These are phyloP conservation scores for Sitobion miscanthi DNA, from an alignment of 1,140 invertebrate genomes.

Conservation along the genomic window DNA sequence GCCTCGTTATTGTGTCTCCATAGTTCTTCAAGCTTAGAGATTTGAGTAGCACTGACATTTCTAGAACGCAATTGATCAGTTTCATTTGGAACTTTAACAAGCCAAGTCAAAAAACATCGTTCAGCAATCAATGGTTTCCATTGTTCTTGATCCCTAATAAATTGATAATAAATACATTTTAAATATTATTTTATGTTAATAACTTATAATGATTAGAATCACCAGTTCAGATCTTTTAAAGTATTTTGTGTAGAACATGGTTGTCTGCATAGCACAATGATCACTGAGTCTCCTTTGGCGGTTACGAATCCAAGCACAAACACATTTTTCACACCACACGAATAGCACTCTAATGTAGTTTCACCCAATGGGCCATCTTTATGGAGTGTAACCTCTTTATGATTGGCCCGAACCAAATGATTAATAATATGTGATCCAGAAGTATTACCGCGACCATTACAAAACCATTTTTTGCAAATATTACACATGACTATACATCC, in stretches of 20 bases:
- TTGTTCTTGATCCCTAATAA: constrained; percentile 87
- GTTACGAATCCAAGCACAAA: constrained; percentile 99
- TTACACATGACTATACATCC: constrained; percentile 98
- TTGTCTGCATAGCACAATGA: constrained; percentile 96
- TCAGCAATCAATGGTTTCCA: constrained; percentile 98
- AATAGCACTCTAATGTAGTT: constrained; percentile 97
- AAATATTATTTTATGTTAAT: neutral
- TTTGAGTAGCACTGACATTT: constrained; percentile 95
- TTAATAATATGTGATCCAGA: constrained; percentile 99
- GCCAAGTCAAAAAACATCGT: constrained; percentile 93
- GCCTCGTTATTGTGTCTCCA: constrained; percentile 99
- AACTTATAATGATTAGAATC: constrained; percentile 59
- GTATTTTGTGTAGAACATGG: constrained; percentile 97
- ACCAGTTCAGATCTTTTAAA: constrained; percentile 98
- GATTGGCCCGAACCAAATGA: constrained; percentile 96
- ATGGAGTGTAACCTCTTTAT: constrained; percentile 98
- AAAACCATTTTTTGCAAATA: constrained; percentile 99
- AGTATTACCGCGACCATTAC: constrained; percentile 96
- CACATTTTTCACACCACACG: constrained; percentile 96
- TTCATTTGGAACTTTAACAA: constrained; percentile 94
- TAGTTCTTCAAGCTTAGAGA: constrained; percentile 96
- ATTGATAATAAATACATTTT: neutral
- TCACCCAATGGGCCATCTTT: constrained; percentile 96
- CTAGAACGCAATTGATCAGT: constrained; percentile 93
- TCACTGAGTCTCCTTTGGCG: constrained; percentile 98